These are phyloP conservation scores for Pagetopsis macropterus DNA, from an alignment of 2,797 vertebrate genomes.

Conservation along the genomic window DNA sequence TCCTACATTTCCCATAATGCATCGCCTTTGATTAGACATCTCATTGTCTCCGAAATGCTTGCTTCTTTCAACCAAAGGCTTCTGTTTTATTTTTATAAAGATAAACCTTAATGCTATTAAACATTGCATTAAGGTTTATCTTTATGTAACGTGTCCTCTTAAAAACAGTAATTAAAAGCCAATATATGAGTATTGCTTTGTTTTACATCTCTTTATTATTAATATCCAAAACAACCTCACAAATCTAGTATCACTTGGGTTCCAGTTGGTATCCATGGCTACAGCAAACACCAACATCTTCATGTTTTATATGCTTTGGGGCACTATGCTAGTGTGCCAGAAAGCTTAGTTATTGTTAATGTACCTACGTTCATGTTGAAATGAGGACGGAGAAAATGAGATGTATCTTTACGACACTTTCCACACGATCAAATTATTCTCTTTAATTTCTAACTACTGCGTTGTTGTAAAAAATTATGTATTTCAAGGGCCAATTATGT, in stretches of 20 bases:
- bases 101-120: too few relatives aligned
- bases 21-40: not conserved
- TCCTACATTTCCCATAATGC: too few relatives aligned
- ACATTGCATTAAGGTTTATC: too few relatives aligned
- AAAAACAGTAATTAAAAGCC: not conserved
- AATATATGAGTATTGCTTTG: not conserved
- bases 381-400: not conserved
- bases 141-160: not conserved
- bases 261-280: not conserved
- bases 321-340: not conserved
- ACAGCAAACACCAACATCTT: not conserved
- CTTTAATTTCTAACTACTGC: not conserved
- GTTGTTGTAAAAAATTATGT: not conserved
- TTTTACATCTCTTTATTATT: not conserved
- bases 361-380: too few relatives aligned
- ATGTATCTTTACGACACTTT: slow-evolving; percentile 4
- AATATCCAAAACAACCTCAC: not conserved
- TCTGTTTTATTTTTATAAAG: too few relatives aligned
- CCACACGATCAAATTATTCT: not conserved
- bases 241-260: not conserved
- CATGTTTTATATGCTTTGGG: not conserved
- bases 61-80: too few relatives aligned
- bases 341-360: not conserved
- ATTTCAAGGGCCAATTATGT: slow-evolving; percentile 15
- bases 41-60: too few relatives aligned